These are phyloP conservation scores for Stictonetta naevosa DNA, from an alignment of 2,113 vertebrate species.

Conservation along the genomic window DNA sequence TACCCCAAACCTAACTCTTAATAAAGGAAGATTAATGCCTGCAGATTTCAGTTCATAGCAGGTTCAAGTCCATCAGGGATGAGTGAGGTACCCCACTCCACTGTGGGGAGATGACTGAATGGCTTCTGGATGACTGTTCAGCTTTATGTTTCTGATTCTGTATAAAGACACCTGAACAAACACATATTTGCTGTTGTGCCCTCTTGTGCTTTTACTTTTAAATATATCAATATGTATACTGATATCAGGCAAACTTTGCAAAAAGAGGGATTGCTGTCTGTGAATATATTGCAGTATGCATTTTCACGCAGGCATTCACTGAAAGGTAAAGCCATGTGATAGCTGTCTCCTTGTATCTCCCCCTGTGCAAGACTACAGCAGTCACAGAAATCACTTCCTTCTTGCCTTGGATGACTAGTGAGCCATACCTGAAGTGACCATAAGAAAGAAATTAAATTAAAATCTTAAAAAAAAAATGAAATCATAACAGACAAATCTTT, in stretches of 20 bases:
- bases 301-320: not conserved
- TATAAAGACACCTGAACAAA: not conserved
- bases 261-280: not conserved
- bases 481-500: not conserved
- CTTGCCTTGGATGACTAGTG: not conserved
- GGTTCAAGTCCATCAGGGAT: not conserved
- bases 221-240: not conserved
- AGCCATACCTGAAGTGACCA: not conserved
- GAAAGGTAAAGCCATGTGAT: not conserved
- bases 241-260: not conserved
- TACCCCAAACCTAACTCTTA: not conserved
- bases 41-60: not conserved
- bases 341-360: not conserved
- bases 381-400: not conserved
- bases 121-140: not conserved
- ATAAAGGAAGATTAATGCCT: not conserved
- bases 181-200: not conserved
- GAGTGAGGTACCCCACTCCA: not conserved
- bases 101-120: not conserved
- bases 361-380: not conserved
- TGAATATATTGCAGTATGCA: not conserved
- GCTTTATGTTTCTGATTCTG: not conserved
- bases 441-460: conserved; percentile 18
- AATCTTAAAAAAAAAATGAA: not conserved
- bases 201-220: not conserved